Base-by-base conservation (phyloP, 2,888 invertebrate species). In the Hermaeophaga mercurialis region DNA sequence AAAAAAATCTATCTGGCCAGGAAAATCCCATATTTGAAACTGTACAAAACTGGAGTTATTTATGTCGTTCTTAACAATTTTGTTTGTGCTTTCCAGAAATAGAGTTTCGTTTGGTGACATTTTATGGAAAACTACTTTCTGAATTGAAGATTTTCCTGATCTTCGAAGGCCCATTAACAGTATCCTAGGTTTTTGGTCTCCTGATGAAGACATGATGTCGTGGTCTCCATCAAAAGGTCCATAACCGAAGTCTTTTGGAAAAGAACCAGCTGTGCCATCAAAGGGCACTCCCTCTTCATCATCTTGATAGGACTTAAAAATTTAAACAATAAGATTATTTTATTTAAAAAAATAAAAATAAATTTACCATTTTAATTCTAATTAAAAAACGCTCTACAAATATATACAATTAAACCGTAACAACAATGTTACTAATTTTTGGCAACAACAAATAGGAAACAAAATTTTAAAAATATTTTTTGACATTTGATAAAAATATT, bases 101-200 rank as follows among this genome's bases (percentile, higher is more conserved):
- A 99, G 81, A 0, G 99, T 99, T 80, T 99, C 99, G 80, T 98
- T 99, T 1, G 99, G 99, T 1, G 98, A 96, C 95, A 99, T 99
- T 81, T 99, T 99, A 78, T 99, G 98, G 77, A 99, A 99, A n/a
- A 99, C 99, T 3, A 99, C 99, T 83, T 99, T 98, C 76, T 97
- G 96, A 73, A 99, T 99, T 0, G 98, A 99, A 47, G 98, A 97
- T 79, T 99, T 99, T 43, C 99, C 99, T 72, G 97, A 97, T 76
- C 98, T 89, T 75, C 96, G 83, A 11, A 96, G 81, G 2, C 97
- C 97, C 96, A 97, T 96, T 17, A 97, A 80, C 26, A 97, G 81
- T 72, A 97, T 96, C 67, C 95, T 85, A 41, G 97, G 96, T 76
- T 96, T 96, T 67, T 90, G 89, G 72, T 93, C 91, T 47, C 87